Evolutionary conservation across 2,888 invertebrate species (phyloP), one percentile per base, ranked within the genome.

Genomic region (Ophioninae sp.): DNA sequence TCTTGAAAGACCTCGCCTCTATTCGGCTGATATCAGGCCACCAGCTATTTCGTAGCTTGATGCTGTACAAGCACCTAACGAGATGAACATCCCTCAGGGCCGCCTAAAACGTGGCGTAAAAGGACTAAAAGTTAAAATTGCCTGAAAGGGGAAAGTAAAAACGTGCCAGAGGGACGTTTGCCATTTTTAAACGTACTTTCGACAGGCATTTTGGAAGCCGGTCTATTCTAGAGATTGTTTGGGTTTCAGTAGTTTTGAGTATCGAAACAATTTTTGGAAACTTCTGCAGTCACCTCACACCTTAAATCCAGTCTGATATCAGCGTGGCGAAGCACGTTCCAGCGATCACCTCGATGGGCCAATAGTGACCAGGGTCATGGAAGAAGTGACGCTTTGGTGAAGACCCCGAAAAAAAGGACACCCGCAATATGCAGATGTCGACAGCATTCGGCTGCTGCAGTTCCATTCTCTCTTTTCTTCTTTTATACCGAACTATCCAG

Each of bases 391-490:
- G 17, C 13, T 20, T 23, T 8, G 39, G 71, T 59, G 22, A 59
- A 71, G 8, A 37, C 37, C 2, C 13, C 39, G 71, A 72, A 58
- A 39, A 58, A 72, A 39, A 39, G 59, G 37, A 37, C 71, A 71
- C 58, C 51, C 37, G 59, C 59, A 9, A 72, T 72, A 39, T 72
- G 17, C 20, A 37, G 59, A 23, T 61, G 22, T 63, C 37, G 58
- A 23, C 61, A 20, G 71, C 37, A 71, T n/a, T 56, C 37, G 63
- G 44, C 41, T 64, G 44, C 41, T 64, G 3, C 44, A 44, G 23
- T 44, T 44, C 51, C 37, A 63, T 58, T 72, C n/a, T 61, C 22
- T 44, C 51, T 30, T 74, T 58, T 72, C n/a, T 61, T 41, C 22
- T 23, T 58, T 30, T 58, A 30, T 41, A 17, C 44, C 61, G 23